A percentile compares a stretch with the other conserved stretches of the same genome.
Conservation (phyloP, 2,888 invertebrate species). For the Pediacus dermestoides region DNA sequence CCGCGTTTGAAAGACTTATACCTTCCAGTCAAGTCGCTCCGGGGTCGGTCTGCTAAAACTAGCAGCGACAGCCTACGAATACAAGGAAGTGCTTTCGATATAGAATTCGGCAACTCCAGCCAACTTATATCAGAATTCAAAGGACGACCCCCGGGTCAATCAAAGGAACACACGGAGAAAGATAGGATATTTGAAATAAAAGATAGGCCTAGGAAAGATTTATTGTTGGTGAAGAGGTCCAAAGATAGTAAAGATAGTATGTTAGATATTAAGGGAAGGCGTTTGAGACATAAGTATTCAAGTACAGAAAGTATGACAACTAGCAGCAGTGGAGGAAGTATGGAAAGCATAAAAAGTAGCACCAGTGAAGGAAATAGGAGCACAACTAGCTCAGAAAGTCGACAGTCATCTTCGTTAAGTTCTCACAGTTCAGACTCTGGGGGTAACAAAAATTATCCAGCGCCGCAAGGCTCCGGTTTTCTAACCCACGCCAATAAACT, state of each 20-base stretch:
- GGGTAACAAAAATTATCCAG: conserved; percentile 54
- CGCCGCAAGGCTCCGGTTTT: conserved; percentile 64
- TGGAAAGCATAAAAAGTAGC: conserved; percentile 83
- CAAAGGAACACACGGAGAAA: conserved; percentile 55
- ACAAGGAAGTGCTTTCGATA: conserved; percentile 42
- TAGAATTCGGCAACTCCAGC: conserved; percentile 40
- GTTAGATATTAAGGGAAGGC: conserved; percentile 61
- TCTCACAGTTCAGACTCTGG: conserved; percentile 83
- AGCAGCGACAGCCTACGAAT: conserved; percentile 54
- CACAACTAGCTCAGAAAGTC: conserved; percentile 79
- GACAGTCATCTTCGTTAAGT: conserved; percentile 78
- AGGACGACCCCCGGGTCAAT: conserved; percentile 50
- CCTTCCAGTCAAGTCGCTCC: conserved; percentile 67
- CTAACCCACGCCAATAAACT: conserved; percentile 68
- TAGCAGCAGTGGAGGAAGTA: conserved; percentile 81
- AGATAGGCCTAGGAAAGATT: conserved; percentile 60
- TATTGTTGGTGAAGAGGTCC: conserved; percentile 37
- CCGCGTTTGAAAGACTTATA: conserved; percentile 70
- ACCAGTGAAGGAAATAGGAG: conserved; percentile 85
- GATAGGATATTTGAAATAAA: conserved; percentile 62
- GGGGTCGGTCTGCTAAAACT: conserved; percentile 60
- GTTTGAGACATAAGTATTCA: conserved; percentile 62
- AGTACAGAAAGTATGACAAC: conserved; percentile 87
- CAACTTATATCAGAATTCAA: conserved; percentile 58
- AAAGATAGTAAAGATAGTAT: conserved; percentile 39